Evolutionary conservation across 2,888 invertebrate genomes (phyloP), one percentile per base, ranked within the genome.

Genomic region (Pelosia muscerda): DNA sequence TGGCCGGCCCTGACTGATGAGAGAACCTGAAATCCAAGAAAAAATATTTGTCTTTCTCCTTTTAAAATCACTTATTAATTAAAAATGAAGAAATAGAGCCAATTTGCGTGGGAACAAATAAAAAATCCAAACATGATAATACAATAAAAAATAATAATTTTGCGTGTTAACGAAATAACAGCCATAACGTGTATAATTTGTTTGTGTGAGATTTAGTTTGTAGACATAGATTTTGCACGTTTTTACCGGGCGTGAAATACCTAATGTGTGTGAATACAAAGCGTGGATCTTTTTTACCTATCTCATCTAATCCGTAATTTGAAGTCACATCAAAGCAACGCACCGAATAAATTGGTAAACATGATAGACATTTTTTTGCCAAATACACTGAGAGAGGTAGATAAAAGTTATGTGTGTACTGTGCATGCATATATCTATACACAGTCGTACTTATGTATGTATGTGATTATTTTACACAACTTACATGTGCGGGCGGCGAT

Each of bases 1-100:
- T 95, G 96, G 96, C 95, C 96, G 95, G 89, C 96, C 96, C 95
- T 96, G 96, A 92, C 96, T 96, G 96, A 96, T 96, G 96, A 96
- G 96, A 95, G 96, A 96, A 95, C 96, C 96, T 96, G 85, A 2
- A 84, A 74, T 22, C 49, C 19, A 62, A 15, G 56, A 25, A 13
- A 49, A 13, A 11, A 55, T 23, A 25, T 5, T 15, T 26, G 10
- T 15, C 4, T 13, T n/a, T 19, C n/a, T n/a, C n/a, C n/a, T 2
- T 49, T 49, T 5, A 8, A 19, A 49, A 19, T n/a, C n/a, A 49
- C 42, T 19, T 9, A n/a, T n/a, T 49, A 1, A 19, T 1, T 42
- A 42, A n/a, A 9, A n/a, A n/a, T n/a, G 8, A n/a, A 49, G 8
- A 49, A n/a, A n/a, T 49, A 49, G 0, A 19, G 19, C 49, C 6